Base-by-base conservation (phyloP, 2,797 vertebrate genomes). In the Trachurus trachurus region DNA sequence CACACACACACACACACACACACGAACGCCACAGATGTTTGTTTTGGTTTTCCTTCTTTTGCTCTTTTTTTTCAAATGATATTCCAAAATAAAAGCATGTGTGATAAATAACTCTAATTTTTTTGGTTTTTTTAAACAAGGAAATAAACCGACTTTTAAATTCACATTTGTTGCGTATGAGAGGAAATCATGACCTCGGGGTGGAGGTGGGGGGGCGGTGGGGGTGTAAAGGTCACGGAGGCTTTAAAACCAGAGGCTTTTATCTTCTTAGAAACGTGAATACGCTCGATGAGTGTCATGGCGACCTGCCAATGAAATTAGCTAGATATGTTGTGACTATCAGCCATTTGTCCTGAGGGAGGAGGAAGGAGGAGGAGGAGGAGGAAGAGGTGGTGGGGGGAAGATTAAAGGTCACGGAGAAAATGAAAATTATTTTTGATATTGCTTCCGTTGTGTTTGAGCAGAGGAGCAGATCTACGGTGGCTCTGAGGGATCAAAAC, bases 241-340 rank as follows among this genome's bases (percentile, higher is more conserved):
- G 40, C 58, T n/a, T 81, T 83, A 76, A 71, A 81, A 81, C 68
- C 72, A 47, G 69, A 29, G 22, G 19, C 42, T 26, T 40, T 57
- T 22, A 49, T 56, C 21, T 6, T 62, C 52, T 8, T 66, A 19
- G 56, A 79, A 78, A 69, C 74, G 56, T 6, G 26, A 59, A 76
- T 1, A 15, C 22, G 4, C 29, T 80, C 71, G 5, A 53, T 76
- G 71, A 76, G 76, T 76, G 74, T 78, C 0, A 62, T 15, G 77
- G 56, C 13, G 0, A 72, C 37, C 22, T 69, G 79, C 69, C 75
- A 66, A 59, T 80, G 31, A 73, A 71, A 26, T 57, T 50, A 69
- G 37, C 29, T n/a, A 54, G 42, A 74, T 61, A 58, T 68, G 31
- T 17, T 37, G 50, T 37, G 31, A 58, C 61, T 50, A 26, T 19